Percentiles rank a stretch among this genome's conserved stretches.
Conservation (phyloP, 1,140 invertebrate genomes). For the Caenorhabditis latens region DNA sequence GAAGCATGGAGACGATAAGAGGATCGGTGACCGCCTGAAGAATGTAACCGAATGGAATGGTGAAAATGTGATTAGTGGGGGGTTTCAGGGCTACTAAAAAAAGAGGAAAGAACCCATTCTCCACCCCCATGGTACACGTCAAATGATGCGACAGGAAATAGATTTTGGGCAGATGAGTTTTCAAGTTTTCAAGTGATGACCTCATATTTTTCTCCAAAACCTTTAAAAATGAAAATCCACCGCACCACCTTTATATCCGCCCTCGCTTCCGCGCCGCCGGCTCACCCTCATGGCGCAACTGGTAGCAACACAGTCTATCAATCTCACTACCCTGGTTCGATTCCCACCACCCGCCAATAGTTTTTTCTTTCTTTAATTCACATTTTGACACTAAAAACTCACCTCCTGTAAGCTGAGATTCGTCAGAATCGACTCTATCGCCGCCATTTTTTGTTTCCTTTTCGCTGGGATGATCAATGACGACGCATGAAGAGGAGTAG, state of each 20-base stretch:
- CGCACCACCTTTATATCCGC: too few species aligned
- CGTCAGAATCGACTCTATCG: constrained; percentile 40
- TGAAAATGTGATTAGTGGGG: constrained; percentile 1
- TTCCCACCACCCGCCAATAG: too few species aligned
- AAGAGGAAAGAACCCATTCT: background rate
- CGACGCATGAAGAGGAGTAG: constrained; percentile 5
- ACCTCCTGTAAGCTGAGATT: constrained; percentile 35
- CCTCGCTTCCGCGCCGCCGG: too few species aligned
- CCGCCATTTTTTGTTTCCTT: background rate
- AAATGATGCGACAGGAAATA: constrained; percentile 17
- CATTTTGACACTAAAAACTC: background rate
- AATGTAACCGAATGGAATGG: background rate
- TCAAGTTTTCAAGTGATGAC: background rate
- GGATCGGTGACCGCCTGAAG: constrained; percentile 48
- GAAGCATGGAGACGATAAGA: constrained; percentile 39
- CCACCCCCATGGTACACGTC: constrained; percentile 19
- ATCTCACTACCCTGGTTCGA: too few species aligned
- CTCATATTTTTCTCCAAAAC: background rate
- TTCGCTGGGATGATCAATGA: constrained; percentile 13
- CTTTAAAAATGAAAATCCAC: too few species aligned
- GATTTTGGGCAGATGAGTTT: constrained; percentile 16
- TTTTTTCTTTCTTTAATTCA: too few species aligned
- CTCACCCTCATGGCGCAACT: too few species aligned
- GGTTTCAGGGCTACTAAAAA: background rate
- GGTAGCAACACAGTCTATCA: too few species aligned